Evolutionary conservation across 2,797 vertebrate genomes (phyloP).

Genomic region (Aphelocoma californica): DNA sequence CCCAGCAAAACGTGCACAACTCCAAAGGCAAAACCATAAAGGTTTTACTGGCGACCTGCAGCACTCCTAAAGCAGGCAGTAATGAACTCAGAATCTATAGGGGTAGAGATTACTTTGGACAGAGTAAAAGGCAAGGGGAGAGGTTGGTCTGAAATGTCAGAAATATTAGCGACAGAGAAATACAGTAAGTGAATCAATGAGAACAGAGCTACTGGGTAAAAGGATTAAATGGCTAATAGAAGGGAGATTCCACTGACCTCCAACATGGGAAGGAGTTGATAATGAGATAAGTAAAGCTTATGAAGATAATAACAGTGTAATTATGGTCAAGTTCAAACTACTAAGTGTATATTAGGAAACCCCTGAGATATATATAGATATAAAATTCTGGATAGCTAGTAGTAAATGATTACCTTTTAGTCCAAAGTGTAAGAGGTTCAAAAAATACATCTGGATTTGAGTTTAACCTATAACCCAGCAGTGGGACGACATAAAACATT

Average conservation of each 20-base stretch:
- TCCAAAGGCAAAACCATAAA: conserved; percentile 28
- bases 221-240: conserved; percentile 81
- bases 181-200: conserved; percentile 74
- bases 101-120: conserved; percentile 49
- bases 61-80: conserved; percentile 24
- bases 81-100: conserved; percentile 61
- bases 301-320: conserved; percentile 78
- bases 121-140: conserved; percentile 58
- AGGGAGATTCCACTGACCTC: conserved; percentile 76
- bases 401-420: conserved; percentile 50
- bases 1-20: not conserved
- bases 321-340: conserved; percentile 75
- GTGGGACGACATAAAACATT: not conserved
- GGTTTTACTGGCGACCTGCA: not conserved
- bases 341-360: conserved; percentile 65
- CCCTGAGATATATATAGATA: conserved; percentile 58
- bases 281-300: conserved; percentile 81
- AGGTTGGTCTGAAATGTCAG: conserved; percentile 74
- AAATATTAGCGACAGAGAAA: conserved; percentile 70
- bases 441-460: not conserved
- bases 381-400: conserved; percentile 55
- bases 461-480: conserved; percentile 1
- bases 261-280: conserved; percentile 73
- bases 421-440: conserved; percentile 7
- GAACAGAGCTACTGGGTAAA: conserved; percentile 72